Base-by-base conservation (phyloP, 2,888 invertebrate genomes). In the Drosophila atripex region DNA sequence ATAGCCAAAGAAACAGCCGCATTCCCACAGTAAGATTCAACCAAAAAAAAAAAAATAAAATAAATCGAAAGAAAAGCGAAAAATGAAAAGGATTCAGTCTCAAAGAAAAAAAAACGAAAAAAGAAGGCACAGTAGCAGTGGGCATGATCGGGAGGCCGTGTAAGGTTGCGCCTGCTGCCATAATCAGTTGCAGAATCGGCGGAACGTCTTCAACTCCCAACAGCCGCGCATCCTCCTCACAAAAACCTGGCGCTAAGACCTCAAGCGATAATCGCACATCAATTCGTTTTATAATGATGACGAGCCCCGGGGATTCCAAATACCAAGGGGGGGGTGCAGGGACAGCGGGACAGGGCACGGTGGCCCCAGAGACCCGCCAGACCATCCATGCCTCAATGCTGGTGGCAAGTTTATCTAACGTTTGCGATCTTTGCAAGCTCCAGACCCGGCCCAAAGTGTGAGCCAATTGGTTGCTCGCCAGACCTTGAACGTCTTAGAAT, bases 221-320 rank as follows among this genome's bases (percentile, higher is more conserved):
- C 50, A 38, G 28, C 9, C 46, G 11, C 21, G 6, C 28, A 28
- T 14, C 86, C 75, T 43, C 66, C 76, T 71, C 71, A 47, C 73
- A 63, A 51, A 63, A 51, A 71, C 73, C 86, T 88, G 84, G 85
- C 85, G 85, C 85, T 85, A 86, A 88, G 76, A 88, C 86, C 86
- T 77, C 69, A 58, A 72, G 86, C 84, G 85, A 88, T 86, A 86
- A 86, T 86, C 85, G 84, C 86, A 70, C 86, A 89, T 86, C 89
- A 86, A 85, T 89, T 89, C 89, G 86, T 89, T 88, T 88, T 88
- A 89, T 89, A 85, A 85, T 88, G 88, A 87, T 80, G 88, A 88
- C 88, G 88, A 87, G 76, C 61, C 66, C 41, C 50, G 38, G n/a
- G 25, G 39, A 41, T 41, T 18, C 39, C 18, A 58, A 35, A 32